Evolutionary conservation across 2,113 vertebrate genomes (phyloP).

Genomic region (Microcebus jonahi): DNA sequence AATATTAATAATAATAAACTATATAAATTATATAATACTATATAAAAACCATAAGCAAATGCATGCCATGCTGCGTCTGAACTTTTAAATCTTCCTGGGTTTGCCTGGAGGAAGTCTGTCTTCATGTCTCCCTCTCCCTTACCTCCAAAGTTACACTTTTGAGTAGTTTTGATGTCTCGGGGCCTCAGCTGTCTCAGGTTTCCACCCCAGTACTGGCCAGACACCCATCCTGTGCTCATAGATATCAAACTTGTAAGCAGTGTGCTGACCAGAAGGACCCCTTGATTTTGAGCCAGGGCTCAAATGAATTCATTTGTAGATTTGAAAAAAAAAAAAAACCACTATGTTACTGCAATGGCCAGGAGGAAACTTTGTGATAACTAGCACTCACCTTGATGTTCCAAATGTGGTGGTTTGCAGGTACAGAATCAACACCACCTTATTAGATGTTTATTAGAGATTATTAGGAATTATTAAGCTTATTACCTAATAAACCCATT

Average conservation of each 20-base stretch:
- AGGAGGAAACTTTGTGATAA: background rate
- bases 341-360: background rate
- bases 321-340: constrained; percentile 2
- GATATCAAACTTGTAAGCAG: background rate
- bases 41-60: background rate
- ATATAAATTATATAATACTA: background rate
- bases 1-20: too few species aligned
- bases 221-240: background rate
- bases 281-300: background rate
- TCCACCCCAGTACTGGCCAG: background rate
- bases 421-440: too few species aligned
- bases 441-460: background rate
- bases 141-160: background rate
- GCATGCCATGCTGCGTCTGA: background rate
- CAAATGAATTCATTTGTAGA: background rate
- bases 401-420: background rate
- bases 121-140: background rate
- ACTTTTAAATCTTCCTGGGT: background rate
- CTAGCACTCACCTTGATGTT: too few species aligned
- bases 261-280: background rate
- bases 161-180: background rate
- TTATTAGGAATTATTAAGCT: background rate
- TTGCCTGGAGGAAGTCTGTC: background rate
- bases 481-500: background rate
- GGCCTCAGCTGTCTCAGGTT: background rate